A percentile compares a stretch with the other conserved stretches of the same genome.
These are phyloP conservation scores for Sprattus sprattus DNA, from an alignment of 2,113 vertebrate genomes.

Conservation along the genomic window DNA sequence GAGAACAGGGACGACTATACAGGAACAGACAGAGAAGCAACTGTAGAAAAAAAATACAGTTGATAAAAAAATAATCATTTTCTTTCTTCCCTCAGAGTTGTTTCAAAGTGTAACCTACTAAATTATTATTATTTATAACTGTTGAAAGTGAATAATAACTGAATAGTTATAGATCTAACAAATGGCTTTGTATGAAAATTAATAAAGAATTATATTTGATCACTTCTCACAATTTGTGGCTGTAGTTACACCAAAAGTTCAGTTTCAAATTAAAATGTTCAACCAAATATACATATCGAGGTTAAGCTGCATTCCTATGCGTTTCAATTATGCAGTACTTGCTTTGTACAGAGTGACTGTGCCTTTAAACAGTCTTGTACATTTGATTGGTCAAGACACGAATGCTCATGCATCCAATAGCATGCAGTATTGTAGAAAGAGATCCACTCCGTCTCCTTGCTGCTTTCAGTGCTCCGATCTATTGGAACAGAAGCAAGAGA, in stretches of 20 bases:
- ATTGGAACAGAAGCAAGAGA: constrained; percentile 1
- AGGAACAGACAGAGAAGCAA: background rate
- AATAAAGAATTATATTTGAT: background rate
- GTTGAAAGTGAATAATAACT: background rate
- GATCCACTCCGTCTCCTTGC: constrained; percentile 66
- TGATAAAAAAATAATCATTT: background rate
- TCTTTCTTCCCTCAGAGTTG: background rate
- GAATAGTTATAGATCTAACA: background rate
- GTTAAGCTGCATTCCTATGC: background rate
- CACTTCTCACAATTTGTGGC: background rate
- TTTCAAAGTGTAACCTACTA: background rate
- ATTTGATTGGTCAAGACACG: constrained; percentile 32
- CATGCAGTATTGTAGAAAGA: constrained; percentile 53
- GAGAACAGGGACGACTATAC: background rate
- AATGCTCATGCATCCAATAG: constrained; percentile 59
- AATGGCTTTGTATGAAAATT: background rate
- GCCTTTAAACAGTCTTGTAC: constrained; percentile 34
- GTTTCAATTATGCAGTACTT: background rate
- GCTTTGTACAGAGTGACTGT: background rate
- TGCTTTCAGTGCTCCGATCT: background rate
- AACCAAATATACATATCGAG: background rate
- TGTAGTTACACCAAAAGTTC: background rate
- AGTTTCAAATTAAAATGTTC: too few relatives aligned
- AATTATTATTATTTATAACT: background rate
- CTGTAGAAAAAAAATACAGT: background rate